Percentiles rank a stretch among this genome's conserved stretches.
Conservation (phyloP, 2,888 invertebrate genomes). For the Pristionchus japonicus region DNA sequence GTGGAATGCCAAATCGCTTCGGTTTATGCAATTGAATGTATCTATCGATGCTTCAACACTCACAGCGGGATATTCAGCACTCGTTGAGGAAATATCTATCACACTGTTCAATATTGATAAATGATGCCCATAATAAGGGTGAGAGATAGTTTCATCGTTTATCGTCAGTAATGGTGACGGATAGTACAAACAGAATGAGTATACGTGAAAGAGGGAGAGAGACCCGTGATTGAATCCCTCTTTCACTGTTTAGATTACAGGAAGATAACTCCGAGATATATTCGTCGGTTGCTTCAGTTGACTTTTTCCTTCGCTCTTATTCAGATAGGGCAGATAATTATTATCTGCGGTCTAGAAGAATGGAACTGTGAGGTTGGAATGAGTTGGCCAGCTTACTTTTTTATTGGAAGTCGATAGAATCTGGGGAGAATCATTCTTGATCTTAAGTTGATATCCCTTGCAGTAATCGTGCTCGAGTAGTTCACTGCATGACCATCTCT, state of each 20-base stretch:
- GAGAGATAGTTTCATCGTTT: background rate
- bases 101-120: background rate
- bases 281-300: slow-evolving; percentile 8
- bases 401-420: background rate
- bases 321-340: slow-evolving; percentile 28
- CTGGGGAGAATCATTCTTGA: background rate
- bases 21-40: background rate
- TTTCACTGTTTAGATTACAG: slow-evolving; percentile 32
- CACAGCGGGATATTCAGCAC: background rate
- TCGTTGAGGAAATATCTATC: too few relatives aligned
- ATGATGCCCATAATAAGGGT: background rate
- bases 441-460: slow-evolving; percentile 42
- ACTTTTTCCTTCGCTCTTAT: background rate
- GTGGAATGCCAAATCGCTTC: background rate
- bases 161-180: background rate
- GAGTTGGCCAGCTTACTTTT: background rate
- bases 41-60: background rate
- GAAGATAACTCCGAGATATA: slow-evolving; percentile 39
- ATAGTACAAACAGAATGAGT: background rate
- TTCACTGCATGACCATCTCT: slow-evolving; percentile 92
- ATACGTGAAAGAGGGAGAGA: background rate
- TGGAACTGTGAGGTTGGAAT: background rate
- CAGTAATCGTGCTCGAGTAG: slow-evolving; percentile 89
- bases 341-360: background rate
- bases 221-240: background rate